A percentile compares a stretch with the other conserved stretches of the same genome.
phyloP scores from a whole-genome alignment of 2,113 vertebrate species.

The Alectura lathami region DNA sequence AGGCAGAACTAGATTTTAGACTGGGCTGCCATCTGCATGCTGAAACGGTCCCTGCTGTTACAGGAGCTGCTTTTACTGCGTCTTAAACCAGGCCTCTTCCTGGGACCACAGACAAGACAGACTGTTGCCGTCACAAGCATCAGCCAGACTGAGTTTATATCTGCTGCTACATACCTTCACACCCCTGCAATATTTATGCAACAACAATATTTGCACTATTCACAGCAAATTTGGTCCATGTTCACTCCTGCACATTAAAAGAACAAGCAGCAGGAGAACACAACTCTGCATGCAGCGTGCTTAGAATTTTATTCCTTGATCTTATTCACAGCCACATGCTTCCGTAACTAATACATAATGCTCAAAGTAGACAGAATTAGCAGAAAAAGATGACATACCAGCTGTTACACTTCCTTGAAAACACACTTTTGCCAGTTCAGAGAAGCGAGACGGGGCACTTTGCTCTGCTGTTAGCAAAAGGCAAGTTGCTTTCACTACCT shows the following conservation, averaged over 20 bases:
- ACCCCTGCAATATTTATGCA: background rate
- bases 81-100: background rate
- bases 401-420: background rate
- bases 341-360: background rate
- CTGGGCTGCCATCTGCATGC: constrained; percentile 46
- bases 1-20: constrained; percentile 11
- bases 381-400: constrained; percentile 4
- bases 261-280: background rate
- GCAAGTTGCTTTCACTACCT: background rate
- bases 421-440: background rate
- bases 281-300: background rate
- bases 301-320: constrained; percentile 29
- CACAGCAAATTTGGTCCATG: background rate
- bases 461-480: background rate
- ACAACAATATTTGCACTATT: background rate
- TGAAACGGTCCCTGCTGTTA: constrained; percentile 12
- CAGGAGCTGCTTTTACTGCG: background rate
- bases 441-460: background rate
- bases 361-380: constrained; percentile 8
- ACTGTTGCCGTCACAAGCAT: background rate
- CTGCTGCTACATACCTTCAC: background rate
- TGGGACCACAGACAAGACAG: background rate
- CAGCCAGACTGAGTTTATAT: background rate
- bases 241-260: background rate
- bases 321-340: background rate